These are phyloP conservation scores for Ptilorrhoa leucosticta DNA, from an alignment of 2,113 vertebrate genomes.

Conservation along the genomic window DNA sequence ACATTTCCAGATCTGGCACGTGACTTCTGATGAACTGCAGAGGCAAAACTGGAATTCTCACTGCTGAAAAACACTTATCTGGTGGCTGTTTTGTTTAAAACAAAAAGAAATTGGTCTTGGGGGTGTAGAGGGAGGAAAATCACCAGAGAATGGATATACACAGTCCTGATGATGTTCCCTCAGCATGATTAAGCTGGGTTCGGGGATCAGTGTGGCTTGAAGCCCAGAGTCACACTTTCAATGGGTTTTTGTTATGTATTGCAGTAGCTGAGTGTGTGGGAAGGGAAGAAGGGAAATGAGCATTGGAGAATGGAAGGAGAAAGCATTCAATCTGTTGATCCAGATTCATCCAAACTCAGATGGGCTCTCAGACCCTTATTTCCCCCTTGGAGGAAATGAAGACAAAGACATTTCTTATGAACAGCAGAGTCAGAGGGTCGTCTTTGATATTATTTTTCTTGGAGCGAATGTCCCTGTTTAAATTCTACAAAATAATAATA, in stretches of 20 bases:
- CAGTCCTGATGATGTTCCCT: not conserved
- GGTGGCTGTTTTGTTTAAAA: not conserved
- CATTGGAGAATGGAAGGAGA: not conserved
- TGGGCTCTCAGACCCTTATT: not conserved
- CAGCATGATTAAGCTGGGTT: not conserved
- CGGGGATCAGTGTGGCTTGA: not conserved
- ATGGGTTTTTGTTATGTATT: not conserved
- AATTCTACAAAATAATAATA: slow-evolving; percentile 42
- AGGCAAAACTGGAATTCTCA: not conserved
- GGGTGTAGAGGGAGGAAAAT: not conserved
- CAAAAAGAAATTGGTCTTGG: not conserved
- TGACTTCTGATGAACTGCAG: not conserved
- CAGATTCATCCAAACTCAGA: not conserved
- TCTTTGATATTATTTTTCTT: not conserved
- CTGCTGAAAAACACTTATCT: not conserved
- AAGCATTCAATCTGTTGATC: not conserved
- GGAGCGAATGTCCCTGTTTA: not conserved
- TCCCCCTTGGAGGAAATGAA: not conserved
- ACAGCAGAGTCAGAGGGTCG: not conserved
- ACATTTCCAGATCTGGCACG: not conserved
- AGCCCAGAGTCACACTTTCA: not conserved
- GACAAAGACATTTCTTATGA: not conserved
- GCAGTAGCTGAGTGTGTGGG: not conserved
- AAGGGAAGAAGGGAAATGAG: not conserved
- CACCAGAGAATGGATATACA: not conserved